Percentiles rank a stretch among this genome's conserved stretches.
phyloP scores from a whole-genome alignment of 2,113 vertebrate species.

The Tyrannus savana region DNA sequence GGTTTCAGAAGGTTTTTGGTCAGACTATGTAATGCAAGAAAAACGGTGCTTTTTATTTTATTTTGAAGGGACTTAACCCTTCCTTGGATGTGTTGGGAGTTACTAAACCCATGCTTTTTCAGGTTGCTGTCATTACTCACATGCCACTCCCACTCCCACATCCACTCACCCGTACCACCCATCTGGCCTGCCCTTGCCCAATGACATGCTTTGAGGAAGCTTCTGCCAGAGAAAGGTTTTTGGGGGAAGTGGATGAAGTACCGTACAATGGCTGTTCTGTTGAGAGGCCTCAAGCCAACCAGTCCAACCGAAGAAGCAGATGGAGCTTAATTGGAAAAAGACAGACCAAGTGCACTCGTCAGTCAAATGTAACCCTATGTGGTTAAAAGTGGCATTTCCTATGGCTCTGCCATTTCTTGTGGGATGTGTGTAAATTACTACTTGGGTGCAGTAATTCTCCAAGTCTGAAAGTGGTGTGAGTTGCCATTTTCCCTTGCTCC shows the following conservation, averaged over 20 bases:
- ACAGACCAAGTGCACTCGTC: neutral
- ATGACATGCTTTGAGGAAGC: neutral
- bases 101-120: neutral
- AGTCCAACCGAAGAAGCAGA: neutral
- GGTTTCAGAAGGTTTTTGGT: slow-evolving; percentile 51
- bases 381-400: slow-evolving; percentile 44
- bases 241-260: neutral
- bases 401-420: slow-evolving; percentile 42
- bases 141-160: neutral
- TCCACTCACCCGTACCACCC: neutral
- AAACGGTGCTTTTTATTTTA: slow-evolving; percentile 54
- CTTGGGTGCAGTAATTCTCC: neutral
- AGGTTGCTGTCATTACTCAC: neutral
- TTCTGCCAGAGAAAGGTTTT: neutral
- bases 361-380: neutral
- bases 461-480: neutral
- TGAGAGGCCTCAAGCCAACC: slow-evolving; percentile 1
- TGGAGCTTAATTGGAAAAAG: slow-evolving; percentile 44
- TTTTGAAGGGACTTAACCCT: slow-evolving; percentile 29
- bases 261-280: neutral
- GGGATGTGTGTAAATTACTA: slow-evolving; percentile 46
- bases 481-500: neutral
- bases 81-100: neutral
- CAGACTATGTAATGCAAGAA: slow-evolving; percentile 55
- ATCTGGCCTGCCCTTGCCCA: neutral